Evolutionary conservation across 2,113 vertebrate species (phyloP).

Genomic region (Callopanchax toddi): DNA sequence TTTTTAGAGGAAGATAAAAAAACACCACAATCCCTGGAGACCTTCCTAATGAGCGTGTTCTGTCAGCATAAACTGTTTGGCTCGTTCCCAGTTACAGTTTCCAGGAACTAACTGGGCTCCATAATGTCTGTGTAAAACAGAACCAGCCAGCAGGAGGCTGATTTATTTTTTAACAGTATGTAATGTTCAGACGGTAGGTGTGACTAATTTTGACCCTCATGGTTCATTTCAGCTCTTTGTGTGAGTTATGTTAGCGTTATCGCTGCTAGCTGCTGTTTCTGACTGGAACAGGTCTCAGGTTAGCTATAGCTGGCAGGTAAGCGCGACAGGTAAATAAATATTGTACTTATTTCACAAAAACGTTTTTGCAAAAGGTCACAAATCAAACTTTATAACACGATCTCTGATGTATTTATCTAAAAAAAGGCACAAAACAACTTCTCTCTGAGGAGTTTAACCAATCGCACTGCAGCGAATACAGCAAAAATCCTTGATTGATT

Average conservation of each 20-base stretch:
- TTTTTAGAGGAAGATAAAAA: not conserved
- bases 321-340: not conserved
- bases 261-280: slow-evolving; percentile 9
- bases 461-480: too few species aligned
- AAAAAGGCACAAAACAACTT: too few species aligned
- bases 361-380: too few species aligned
- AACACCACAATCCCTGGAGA: not conserved
- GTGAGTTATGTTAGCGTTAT: not conserved
- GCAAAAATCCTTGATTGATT: too few species aligned
- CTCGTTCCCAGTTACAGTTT: not conserved
- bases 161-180: not conserved
- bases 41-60: not conserved
- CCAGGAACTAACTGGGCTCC: not conserved
- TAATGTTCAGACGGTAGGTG: not conserved
- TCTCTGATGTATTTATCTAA: too few species aligned
- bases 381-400: too few species aligned
- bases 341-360: too few species aligned
- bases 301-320: not conserved
- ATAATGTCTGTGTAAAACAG: not conserved
- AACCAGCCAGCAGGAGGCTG: not conserved
- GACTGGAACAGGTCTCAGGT: not conserved
- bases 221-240: not conserved
- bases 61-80: slow-evolving; percentile 1
- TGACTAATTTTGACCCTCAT: not conserved
- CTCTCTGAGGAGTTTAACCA: too few species aligned